Conservation (phyloP, 2,888 invertebrate genomes). For the Masnerella sp. region DNA sequence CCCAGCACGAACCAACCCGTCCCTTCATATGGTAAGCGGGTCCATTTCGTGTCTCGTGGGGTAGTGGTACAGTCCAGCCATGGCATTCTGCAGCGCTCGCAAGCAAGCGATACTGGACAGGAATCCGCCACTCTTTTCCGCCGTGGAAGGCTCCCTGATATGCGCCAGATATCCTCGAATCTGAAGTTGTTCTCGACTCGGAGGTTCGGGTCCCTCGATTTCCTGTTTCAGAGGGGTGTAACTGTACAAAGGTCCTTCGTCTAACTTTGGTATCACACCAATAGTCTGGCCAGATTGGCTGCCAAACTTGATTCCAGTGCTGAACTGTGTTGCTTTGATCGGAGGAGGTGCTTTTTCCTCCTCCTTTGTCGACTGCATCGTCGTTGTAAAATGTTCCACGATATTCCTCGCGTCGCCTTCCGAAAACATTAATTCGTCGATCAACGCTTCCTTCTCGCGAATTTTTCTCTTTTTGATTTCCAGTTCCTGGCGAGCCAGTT, state of each 20-base stretch:
- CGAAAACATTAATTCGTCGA: constrained; percentile 97
- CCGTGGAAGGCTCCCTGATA: constrained; percentile 84
- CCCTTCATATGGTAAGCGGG: constrained; percentile 63
- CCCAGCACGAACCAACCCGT: constrained; percentile 49
- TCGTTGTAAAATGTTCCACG: constrained; percentile 87
- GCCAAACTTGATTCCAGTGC: constrained; percentile 91
- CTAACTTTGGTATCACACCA: constrained; percentile 84
- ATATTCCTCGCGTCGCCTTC: constrained; percentile 93
- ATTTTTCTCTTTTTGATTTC: constrained; percentile 89
- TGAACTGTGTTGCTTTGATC: constrained; percentile 85
- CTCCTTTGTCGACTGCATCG: constrained; percentile 83
- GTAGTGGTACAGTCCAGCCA: constrained; percentile 85
- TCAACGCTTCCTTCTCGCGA: constrained; percentile 92
- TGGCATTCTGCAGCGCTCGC: constrained; percentile 92
- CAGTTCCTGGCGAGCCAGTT: constrained; percentile 81
- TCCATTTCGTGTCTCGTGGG: constrained; percentile 69
- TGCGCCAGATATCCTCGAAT: constrained; percentile 85
- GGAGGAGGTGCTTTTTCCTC: constrained; percentile 81
- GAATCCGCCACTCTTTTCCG: constrained; percentile 93
- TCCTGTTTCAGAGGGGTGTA: constrained; percentile 80
- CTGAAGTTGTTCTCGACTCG: constrained; percentile 82
- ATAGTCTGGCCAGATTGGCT: constrained; percentile 82
- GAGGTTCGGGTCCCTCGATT: constrained; percentile 86
- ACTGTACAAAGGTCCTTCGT: constrained; percentile 87
- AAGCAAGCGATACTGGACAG: constrained; percentile 89